Base-by-base conservation (phyloP, 1,140 invertebrate genomes). In the Saccostrea echinata region DNA sequence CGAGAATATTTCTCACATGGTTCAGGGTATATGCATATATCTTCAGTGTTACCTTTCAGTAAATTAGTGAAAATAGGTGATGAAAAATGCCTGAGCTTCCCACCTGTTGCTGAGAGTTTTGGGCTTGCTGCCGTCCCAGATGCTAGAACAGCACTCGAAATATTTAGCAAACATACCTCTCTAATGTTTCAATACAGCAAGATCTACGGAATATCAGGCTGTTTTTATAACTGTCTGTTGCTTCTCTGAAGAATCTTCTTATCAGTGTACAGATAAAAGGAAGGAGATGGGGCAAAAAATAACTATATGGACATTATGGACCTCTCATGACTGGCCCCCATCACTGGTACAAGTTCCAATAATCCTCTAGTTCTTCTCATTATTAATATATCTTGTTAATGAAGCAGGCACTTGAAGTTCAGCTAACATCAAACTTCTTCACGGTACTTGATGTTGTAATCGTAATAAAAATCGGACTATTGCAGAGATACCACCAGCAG, bases 121-220 rank as follows among this genome's bases (percentile, higher is more conserved):
- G 16, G 68, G 68, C 68, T 76, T 30, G 27, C 27, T 76, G 68
- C 68, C 13, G 9, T 24, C 68, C 68, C 68, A 76, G 68, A 76
- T 76, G 68, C 68, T 76, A 27, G 27, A 76, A 76, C 68, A 76
- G 68, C 68, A 76, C 68, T 76, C 27, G 68, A 76, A 76, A 76
- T 76, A 76, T 76, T 76, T 76, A 76, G 68, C 33, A 76, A 76
- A 76, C 68, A 76, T 76, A 76, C 68, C 68, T 30, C 68, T 76
- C 68, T 76, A 76, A 76, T 76, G 68, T 76, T 76, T 76, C 68
- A 30, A 30, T 76, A 76, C 27, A 30, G 11, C 68, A 9, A 76
- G 68, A 76, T 76, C 30, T 35, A 76, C 68, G 9, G 13, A 76
- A 76, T 30, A 76, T 76, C 68, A 76, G 68, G 68, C 55, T 30